phyloP scores from a whole-genome alignment of 2,113 vertebrate species.

The Crotalus helleri region DNA sequence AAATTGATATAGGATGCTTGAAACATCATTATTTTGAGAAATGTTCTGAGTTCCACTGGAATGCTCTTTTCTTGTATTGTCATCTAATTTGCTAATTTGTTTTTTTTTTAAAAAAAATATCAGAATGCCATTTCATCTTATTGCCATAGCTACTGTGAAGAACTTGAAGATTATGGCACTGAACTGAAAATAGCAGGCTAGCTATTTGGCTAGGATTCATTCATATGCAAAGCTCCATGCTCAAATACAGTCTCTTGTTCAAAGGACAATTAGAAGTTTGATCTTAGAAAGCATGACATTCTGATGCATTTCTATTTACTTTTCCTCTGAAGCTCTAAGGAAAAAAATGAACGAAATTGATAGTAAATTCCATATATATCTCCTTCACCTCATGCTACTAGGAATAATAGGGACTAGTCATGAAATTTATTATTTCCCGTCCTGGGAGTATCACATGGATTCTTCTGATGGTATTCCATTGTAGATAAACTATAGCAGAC shows the following conservation, averaged over 20 bases:
- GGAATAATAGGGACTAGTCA: neutral
- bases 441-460: neutral
- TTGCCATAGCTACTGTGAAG: conserved; percentile 76
- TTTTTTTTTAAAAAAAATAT: conserved; percentile 40
- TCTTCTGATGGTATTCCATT: neutral
- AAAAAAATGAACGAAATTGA: conserved; percentile 42
- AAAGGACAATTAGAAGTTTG: conserved; percentile 66
- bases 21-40: conserved; percentile 56
- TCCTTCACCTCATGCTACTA: conserved; percentile 16
- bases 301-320: conserved; percentile 42
- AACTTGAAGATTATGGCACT: conserved; percentile 63
- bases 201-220: conserved; percentile 58
- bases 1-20: conserved; percentile 43
- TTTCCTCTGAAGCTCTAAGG: conserved; percentile 11
- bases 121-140: conserved; percentile 71
- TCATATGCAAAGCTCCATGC: conserved; percentile 66
- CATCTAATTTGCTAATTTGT: conserved; percentile 62
- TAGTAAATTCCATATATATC: neutral
- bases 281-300: conserved; percentile 47
- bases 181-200: conserved; percentile 71
- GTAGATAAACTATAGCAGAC: neutral
- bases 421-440: neutral
- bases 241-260: conserved; percentile 51
- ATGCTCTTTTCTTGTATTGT: conserved; percentile 48
- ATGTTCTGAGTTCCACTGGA: conserved; percentile 46